Evolutionary conservation across 92 coral and sea anemone species (phyloP), one percentile per base, ranked within the genome.

Genomic region (Virgularia gustaviana): DNA sequence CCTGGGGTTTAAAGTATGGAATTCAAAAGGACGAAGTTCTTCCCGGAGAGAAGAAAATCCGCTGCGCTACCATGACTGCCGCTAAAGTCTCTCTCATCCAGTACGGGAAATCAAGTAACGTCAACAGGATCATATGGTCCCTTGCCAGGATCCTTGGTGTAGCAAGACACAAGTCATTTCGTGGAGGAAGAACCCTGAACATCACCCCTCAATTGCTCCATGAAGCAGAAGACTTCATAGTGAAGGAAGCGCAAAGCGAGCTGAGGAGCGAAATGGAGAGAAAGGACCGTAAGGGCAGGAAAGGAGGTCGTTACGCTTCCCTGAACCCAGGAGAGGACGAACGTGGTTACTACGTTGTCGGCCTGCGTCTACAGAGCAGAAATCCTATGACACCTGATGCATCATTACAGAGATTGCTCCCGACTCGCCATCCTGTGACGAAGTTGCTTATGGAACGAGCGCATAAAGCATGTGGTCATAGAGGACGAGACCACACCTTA

Each of bases 351-450:
- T 78, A 70, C 66, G 85, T 79, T 15, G 70, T 85, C 9, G 85
- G 88, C 25, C 36, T 71, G 36, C 71, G 85, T 20, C 45, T 83
- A 36, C 64, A 39, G 42, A 80, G 71, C 30, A 66, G 20, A 73
- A 84, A 80, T 36, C 77, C 75, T 30, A 84, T 83, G 84, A 83
- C 83, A n/a, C 65, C 80, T 8, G 85, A 84, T 29, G 65, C 72
- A 51, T 9, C 63, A 22, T 67, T 83, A 9, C 87, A 83, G 61
- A 83, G 57, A 56, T 30, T 83, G 57, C 58, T 83, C 9, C 81
- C 85, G 67, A 44, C 76, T 1, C 44, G 72, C 32, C 86, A 87
- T 41, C 86, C 38, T 9, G 83, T 63, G 12, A 71, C 91, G 2
- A 71, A 76, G 9, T 76, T 76, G 2, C 63, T 87, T 44, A 87